Evolutionary conservation across 2,113 vertebrate genomes (phyloP), one percentile per base, ranked within the genome.

Genomic region (Vimba vimba): DNA sequence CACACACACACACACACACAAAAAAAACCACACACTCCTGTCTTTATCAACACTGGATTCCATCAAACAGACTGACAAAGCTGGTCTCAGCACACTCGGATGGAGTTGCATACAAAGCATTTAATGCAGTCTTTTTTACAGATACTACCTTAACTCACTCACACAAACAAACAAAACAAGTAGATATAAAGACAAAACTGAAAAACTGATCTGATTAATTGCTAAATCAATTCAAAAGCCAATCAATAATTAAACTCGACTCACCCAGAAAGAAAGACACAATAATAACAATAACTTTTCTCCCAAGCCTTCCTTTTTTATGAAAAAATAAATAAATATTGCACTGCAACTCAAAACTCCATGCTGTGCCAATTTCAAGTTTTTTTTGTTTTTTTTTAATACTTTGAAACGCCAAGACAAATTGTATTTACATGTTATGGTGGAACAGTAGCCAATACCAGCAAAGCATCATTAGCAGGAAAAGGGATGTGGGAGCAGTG

Each of bases 401-500:
- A 52, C 43, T 90, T 78, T 66, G 88, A 47, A 87, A 93, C 91
- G 94, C 94, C 94, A 95, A 94, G 92, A 94, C 92, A 94, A 95
- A 95, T 94, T 93, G 94, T 94, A 95, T 94, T 93, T 93, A 94
- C 92, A 92, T 89, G 88, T 91, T 93, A 92, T 92, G 89, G 91
- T 94, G 94, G 91, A 94, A 94, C 47, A 89, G 88, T 91, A 89
- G 94, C 66, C 33, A 66, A 79, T 92, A 93, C 93, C 94, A 93
- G 91, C 89, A 90, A 93, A 83, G 93, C 92, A 94, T 93, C 91
- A 93, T 92, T 93, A 92, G 91, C 87, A 89, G 52, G 69, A 76
- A 17, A 84, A 74, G 19, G 43, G 55, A 2, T 64, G 82, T 60
- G 62, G 19, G 68, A 69, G 81, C 66, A 76, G 59, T 89, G 91